Evolutionary conservation across 2,113 vertebrate genomes (phyloP).

Genomic region (Oncorhynchus mykiss): DNA sequence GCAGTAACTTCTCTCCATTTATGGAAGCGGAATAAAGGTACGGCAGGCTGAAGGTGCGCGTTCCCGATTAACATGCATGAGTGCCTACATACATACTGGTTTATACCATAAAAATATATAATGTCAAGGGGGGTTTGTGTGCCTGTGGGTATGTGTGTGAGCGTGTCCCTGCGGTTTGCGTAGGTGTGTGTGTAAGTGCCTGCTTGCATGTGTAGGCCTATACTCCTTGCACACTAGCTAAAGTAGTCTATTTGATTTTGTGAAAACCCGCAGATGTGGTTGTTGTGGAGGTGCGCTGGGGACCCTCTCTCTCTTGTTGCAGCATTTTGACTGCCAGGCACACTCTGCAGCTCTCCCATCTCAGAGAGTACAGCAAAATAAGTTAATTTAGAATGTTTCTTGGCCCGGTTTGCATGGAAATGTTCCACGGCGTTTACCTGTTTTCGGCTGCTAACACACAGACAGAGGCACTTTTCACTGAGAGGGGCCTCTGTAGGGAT

Average conservation of each 20-base stretch:
- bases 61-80: neutral
- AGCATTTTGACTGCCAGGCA: slow-evolving; percentile 31
- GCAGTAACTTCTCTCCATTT: no score
- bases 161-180: no score
- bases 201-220: neutral
- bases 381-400: slow-evolving; percentile 56
- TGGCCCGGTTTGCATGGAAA: slow-evolving; percentile 71
- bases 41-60: no score
- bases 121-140: no score
- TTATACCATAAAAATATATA: neutral
- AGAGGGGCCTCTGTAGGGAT: slow-evolving; percentile 43
- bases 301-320: slow-evolving; percentile 4
- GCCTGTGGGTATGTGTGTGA: no score
- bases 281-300: slow-evolving; percentile 23
- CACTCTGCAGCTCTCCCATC: slow-evolving; percentile 37
- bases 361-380: slow-evolving; percentile 53
- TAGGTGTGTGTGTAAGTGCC: neutral
- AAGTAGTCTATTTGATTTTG: neutral
- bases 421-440: slow-evolving; percentile 58
- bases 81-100: neutral
- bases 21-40: no score
- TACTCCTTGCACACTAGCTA: neutral
- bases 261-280: slow-evolving; percentile 8
- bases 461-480: slow-evolving; percentile 46
- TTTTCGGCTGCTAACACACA: slow-evolving; percentile 40